A percentile compares a stretch with the other conserved stretches of the same genome.
Conservation (phyloP, 2,888 invertebrate species). For the Cataglyphis albicans region DNA sequence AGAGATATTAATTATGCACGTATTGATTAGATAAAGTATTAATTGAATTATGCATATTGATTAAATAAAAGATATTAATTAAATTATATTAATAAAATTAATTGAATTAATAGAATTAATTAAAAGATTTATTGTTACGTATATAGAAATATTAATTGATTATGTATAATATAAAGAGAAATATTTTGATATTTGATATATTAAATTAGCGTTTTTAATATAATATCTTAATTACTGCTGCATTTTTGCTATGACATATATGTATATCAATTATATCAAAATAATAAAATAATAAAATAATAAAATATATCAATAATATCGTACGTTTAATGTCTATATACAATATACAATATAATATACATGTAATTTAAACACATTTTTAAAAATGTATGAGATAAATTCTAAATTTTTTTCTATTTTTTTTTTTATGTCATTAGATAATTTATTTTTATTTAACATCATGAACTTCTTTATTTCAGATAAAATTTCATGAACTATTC, state of each 20-base stretch:
- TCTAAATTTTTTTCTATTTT: not conserved
- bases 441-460: not conserved
- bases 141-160: not conserved
- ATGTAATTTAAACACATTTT: not conserved
- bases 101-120: not conserved
- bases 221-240: constrained; percentile 8
- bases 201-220: not conserved
- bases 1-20: not conserved
- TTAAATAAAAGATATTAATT: not conserved
- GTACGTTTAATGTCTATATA: not conserved
- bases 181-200: not conserved
- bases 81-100: not conserved
- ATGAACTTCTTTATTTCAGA: not conserved
- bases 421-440: not conserved
- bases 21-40: not conserved
- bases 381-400: not conserved
- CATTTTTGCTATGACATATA: not conserved
- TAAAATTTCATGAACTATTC: not conserved
- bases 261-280: not conserved
- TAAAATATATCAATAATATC: too few relatives aligned
- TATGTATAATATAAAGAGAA: not conserved
- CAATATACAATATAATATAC: not conserved
- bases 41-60: not conserved
- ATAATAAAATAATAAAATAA: too few relatives aligned
- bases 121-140: not conserved